Evolutionary conservation across 2,888 invertebrate species (phyloP), one percentile per base, ranked within the genome.

Genomic region (Perithous albicinctus): DNA sequence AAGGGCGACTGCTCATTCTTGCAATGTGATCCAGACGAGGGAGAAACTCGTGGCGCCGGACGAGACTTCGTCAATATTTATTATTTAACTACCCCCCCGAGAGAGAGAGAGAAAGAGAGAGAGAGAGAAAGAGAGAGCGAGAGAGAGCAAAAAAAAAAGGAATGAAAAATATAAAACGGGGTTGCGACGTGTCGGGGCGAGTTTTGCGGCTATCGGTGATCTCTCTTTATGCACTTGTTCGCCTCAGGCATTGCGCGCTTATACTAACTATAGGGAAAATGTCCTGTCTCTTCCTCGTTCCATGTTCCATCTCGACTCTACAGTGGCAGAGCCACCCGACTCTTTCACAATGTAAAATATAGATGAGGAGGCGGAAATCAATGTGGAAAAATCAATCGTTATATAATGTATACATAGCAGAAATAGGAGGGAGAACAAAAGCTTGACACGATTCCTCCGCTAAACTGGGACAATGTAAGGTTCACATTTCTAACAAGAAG

Each of bases 31-130:
- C 12, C 32, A 15, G 26, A 18, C 20, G 32, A 35, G 20, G 20
- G 41, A 41, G 56, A 69, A 70, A 32, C 15, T 35, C 48, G 23
- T 23, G 38, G 20, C 26, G 41, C 51, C 43, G 35, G 41, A 35
- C 51, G 38, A 80, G 63, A n/a, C 78, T 82, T 35, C 54, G 77
- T 82, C 82, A 82, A 86, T 85, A 82, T 85, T 85, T 85, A 85
- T 78, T 84, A 84, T 82, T 82, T 78, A 76, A 77, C 67, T 56
- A 61, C 51, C 51, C 56, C 66, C 51, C 43, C 43, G 63, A 43
- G 15, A 15, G 15, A 4, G 4, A 26, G n/a, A 29, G 56, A 20
- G 23, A 35, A 26, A 32, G 29, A 46, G 29, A 59, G n/a, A 8
- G 43, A 56, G 61, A 70, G 46, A 41, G 32, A 74, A n/a, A 46